Evolutionary conservation across 1,140 invertebrate genomes (phyloP).

Genomic region (fruit fly (Drosophila melanogaster)): Release_6_plus_ISO1_MT NT_033777.3:7126501-7127000

Average conservation of each 20-base stretch:
- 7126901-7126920: constrained; percentile 97
- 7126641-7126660: too few relatives aligned
- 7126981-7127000: constrained; percentile 92
- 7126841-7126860: constrained; percentile 93
- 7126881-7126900: constrained; percentile 94
- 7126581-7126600: too few relatives aligned
- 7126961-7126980: constrained; percentile 86
- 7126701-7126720: neutral
- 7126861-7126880: constrained; percentile 97
- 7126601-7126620: too few relatives aligned
- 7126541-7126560: neutral
- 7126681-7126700: neutral
- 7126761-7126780: constrained; percentile 52
- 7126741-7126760: neutral
- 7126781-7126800: constrained; percentile 79
- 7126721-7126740: neutral
- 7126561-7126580: neutral
- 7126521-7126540: neutral
- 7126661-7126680: neutral
- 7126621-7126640: too few relatives aligned
- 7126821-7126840: constrained; percentile 74
- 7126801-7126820: constrained; percentile 73
- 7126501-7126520: constrained; percentile 22
- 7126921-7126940: constrained; percentile 97
- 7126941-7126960: constrained; percentile 93